Conservation (phyloP, 2,797 vertebrate genomes). For the Falco columbarius region DNA sequence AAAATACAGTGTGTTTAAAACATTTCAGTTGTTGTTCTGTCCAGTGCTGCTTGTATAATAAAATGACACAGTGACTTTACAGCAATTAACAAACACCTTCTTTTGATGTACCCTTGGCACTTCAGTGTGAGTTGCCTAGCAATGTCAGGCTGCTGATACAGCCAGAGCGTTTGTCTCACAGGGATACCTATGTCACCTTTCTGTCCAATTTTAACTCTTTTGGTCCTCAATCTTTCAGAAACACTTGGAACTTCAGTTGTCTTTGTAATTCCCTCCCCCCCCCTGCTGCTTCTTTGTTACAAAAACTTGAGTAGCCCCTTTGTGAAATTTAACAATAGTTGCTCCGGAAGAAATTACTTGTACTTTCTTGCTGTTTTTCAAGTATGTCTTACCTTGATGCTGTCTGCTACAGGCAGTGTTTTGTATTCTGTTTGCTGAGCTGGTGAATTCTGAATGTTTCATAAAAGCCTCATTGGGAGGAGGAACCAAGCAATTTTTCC, state of each 20-base stretch:
- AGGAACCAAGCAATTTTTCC: conserved; percentile 21
- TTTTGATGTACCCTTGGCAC: background rate
- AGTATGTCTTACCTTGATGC: background rate
- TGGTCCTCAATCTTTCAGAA: background rate
- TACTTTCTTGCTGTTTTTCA: conserved; percentile 17
- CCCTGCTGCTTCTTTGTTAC: background rate
- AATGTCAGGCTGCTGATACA: background rate
- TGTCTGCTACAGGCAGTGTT: background rate
- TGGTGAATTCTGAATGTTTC: conserved; percentile 4
- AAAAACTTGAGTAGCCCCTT: background rate
- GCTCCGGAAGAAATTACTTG: background rate
- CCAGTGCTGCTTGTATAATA: background rate
- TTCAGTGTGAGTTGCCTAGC: background rate
- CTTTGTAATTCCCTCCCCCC: background rate
- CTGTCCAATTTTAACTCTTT: background rate
- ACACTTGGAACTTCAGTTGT: background rate
- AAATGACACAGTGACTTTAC: background rate
- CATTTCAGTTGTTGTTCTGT: background rate
- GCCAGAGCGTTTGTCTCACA: background rate
- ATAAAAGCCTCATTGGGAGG: conserved; percentile 40
- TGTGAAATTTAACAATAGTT: background rate
- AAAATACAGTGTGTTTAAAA: background rate
- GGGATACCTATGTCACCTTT: background rate
- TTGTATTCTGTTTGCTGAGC: conserved; percentile 19
- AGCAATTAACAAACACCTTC: background rate